Evolutionary conservation across 2,888 invertebrate species (phyloP), one percentile per base, ranked within the genome.

Genomic region (Scaptomyza polygonia): DNA sequence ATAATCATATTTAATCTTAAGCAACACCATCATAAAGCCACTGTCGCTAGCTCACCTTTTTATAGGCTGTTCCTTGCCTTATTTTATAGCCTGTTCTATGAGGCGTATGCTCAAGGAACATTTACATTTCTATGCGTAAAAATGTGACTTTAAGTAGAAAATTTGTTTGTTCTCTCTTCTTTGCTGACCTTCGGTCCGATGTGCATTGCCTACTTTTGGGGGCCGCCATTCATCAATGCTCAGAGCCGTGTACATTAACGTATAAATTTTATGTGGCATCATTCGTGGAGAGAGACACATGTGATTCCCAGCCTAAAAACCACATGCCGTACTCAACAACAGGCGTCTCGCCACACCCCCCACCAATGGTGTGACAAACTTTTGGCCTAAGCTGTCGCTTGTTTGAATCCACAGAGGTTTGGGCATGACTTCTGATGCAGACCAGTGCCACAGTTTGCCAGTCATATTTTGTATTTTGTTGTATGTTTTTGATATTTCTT

Each of bases 181-280:
- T 11, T n/a, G 45, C 25, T 30, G 47, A 54, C 40, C 30, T 54
- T 47, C 32, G 58, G 32, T 53, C 42, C 55, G 29, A 52, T 55
- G 34, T 40, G 27, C 63, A 58, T 52, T 74, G 58, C 52, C 54
- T 25, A 45, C 30, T 34, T 47, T 51, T 16, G 59, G 34, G n/a
- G 16, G 30, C 48, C 54, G 66, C 57, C 53, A 51, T 67, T 56
- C 45, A 54, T 39, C 39, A 49, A 45, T 45, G 67, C 27, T 58
- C 32, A 47, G 47, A 29, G 57, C 40, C 45, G 11, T 55, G 55
- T 67, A 67, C 54, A 67, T 52, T 72, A 51, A 58, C 63, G 52
- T 57, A 73, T 73, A 72, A 63, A 53, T 72, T n/a, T n/a, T 63
- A 62, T 62, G 52, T 68, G 72, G 51, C 55, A 56, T 29, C 45